Conservation (phyloP, 2,888 invertebrate species). For the Ligdia adustata region DNA sequence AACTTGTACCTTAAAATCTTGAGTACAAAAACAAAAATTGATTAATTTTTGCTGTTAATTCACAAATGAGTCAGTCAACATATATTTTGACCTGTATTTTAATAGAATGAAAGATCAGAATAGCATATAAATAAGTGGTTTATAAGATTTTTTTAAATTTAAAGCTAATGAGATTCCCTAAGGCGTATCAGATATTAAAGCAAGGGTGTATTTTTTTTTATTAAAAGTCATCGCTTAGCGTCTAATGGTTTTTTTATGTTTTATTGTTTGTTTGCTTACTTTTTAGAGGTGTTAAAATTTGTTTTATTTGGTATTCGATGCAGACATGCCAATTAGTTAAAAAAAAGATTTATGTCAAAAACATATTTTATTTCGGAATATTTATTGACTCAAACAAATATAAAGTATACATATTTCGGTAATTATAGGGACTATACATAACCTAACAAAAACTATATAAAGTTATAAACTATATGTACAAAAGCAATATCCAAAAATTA, state of each 20-base stretch:
- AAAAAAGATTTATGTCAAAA: too few species aligned
- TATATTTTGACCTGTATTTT: conserved; percentile 5
- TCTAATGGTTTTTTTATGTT: conserved; percentile 54
- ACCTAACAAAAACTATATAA: too few species aligned
- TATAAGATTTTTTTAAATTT: conserved; percentile 26
- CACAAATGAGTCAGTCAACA: background rate
- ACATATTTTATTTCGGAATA: too few species aligned
- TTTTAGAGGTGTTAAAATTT: conserved; percentile 25
- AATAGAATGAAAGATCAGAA: background rate
- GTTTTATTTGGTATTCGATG: background rate
- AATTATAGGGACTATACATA: too few species aligned
- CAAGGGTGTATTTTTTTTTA: conserved; percentile 70
- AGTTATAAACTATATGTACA: too few species aligned
- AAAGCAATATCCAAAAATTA: too few species aligned
- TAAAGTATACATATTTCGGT: too few species aligned
- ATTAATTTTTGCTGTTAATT: background rate
- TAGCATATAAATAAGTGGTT: conserved; percentile 1
- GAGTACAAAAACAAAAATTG: background rate
- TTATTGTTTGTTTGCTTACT: conserved; percentile 54
- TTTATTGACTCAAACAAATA: too few species aligned
- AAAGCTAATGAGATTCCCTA: conserved; percentile 47
- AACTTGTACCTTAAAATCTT: background rate
- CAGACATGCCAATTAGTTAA: background rate
- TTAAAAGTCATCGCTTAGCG: conserved; percentile 76
- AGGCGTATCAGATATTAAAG: conserved; percentile 68